Conservation (phyloP, 2,888 invertebrate species). For the Scelioninae gen. 1 region DNA sequence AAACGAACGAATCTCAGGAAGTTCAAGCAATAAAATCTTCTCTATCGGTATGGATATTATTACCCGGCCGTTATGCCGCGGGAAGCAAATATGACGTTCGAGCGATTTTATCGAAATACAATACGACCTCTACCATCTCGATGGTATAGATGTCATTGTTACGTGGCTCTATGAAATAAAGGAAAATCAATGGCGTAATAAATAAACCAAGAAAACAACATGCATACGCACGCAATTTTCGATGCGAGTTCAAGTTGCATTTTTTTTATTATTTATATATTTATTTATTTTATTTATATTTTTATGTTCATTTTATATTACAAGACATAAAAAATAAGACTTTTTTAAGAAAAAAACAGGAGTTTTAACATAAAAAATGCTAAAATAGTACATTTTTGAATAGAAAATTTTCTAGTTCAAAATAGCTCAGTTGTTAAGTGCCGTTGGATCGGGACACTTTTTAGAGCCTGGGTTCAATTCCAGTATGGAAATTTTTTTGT, state of each 20-base stretch:
- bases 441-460: too few species aligned
- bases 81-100: slow-evolving; percentile 66
- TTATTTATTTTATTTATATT: too few species aligned
- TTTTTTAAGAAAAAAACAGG: too few species aligned
- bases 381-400: too few species aligned
- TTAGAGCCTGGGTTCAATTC: too few species aligned
- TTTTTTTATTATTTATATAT: too few species aligned
- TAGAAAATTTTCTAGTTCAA: too few species aligned
- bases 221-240: slow-evolving; percentile 10
- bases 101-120: slow-evolving; percentile 64
- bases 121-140: slow-evolving; percentile 57
- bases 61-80: slow-evolving; percentile 56
- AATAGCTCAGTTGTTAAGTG: too few species aligned
- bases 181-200: slow-evolving; percentile 54
- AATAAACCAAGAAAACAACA: slow-evolving; percentile 46
- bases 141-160: slow-evolving; percentile 60
- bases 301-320: too few species aligned
- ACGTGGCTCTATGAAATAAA: slow-evolving; percentile 40
- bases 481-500: too few species aligned
- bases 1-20: slow-evolving; percentile 66
- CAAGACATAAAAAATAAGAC: too few species aligned
- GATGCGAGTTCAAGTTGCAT: neutral
- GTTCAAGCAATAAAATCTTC: slow-evolving; percentile 60
- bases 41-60: slow-evolving; percentile 70
- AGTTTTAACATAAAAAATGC: too few species aligned